Conservation (phyloP, 2,797 vertebrate genomes). For the Varecia variegata region DNA sequence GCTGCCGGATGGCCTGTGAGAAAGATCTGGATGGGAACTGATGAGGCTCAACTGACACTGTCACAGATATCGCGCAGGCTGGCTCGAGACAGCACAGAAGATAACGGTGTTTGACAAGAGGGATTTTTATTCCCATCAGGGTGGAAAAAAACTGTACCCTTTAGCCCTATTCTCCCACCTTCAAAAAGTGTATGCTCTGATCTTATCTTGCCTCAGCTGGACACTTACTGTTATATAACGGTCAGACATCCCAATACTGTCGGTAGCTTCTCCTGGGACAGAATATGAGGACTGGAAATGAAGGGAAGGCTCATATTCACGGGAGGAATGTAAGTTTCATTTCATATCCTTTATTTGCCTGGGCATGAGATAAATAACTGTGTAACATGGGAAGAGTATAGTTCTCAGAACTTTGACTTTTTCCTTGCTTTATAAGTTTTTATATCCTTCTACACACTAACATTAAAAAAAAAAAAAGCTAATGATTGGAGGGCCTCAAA, state of each 20-base stretch:
- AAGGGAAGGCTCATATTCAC: neutral
- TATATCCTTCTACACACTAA: neutral
- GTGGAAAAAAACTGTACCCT: neutral
- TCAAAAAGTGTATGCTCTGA: neutral
- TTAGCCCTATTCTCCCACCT: neutral
- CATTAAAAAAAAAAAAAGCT: neutral
- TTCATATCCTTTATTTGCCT: neutral
- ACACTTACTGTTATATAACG: neutral
- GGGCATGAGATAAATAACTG: neutral
- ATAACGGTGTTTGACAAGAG: neutral
- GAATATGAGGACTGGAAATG: neutral
- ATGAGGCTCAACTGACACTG: neutral
- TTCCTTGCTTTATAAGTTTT: neutral
- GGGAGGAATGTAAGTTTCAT: neutral
- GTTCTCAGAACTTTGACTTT: neutral
- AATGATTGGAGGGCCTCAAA: neutral
- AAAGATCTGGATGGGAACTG: neutral
- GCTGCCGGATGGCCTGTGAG: neutral
- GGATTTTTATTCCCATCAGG: neutral
- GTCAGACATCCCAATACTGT: neutral
- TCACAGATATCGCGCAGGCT: neutral
- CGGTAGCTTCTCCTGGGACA: neutral
- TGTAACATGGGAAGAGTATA: neutral
- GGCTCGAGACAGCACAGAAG: neutral
- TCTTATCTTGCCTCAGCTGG: neutral